phyloP scores from a whole-genome alignment of 2,113 vertebrate genomes.

The Noctilio leporinus region DNA sequence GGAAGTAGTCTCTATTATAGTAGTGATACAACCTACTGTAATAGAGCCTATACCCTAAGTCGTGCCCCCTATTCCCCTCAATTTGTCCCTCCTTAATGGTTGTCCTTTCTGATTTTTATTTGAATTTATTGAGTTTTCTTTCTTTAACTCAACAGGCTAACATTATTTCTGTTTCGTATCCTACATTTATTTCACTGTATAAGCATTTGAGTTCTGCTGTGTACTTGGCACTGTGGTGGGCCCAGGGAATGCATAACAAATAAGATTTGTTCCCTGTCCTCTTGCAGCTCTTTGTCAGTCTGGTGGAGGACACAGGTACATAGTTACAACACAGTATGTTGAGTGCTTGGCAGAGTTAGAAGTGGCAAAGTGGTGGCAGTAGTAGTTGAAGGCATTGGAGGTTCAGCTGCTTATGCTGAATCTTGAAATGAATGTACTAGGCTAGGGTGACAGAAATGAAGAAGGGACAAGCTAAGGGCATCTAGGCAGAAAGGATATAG shows the following conservation, averaged over 20 bases:
- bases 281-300: not conserved
- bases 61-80: not conserved
- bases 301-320: not conserved
- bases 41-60: too few relatives aligned
- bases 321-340: not conserved
- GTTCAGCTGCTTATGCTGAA: not conserved
- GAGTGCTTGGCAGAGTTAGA: not conserved
- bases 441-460: not conserved
- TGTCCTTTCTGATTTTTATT: not conserved
- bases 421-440: not conserved
- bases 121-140: slow-evolving; percentile 5
- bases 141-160: not conserved
- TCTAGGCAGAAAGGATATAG: not conserved
- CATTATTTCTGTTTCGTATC: not conserved
- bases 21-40: not conserved
- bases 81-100: not conserved
- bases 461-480: not conserved
- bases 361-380: not conserved
- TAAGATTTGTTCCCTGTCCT: not conserved
- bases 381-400: not conserved
- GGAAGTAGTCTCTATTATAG: not conserved
- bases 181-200: not conserved
- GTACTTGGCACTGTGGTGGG: not conserved
- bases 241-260: not conserved
- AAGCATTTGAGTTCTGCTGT: not conserved